A percentile compares a stretch with the other conserved stretches of the same genome.
Evolutionary conservation across 2,113 vertebrate species (phyloP).

Genomic region (Charadrius vociferus): DNA sequence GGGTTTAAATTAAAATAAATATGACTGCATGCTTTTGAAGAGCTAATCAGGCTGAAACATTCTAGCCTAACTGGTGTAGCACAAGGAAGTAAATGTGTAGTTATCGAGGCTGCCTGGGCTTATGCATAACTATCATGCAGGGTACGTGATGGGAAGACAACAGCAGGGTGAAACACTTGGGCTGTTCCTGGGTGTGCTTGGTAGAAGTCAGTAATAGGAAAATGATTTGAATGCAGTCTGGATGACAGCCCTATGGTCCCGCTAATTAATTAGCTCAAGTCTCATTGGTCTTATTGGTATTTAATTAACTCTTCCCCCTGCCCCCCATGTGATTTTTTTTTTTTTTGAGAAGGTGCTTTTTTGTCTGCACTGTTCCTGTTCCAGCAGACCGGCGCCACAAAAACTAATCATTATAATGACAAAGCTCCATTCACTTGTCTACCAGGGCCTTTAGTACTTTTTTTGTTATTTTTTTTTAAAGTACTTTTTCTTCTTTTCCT

Average conservation of each 20-base stretch:
- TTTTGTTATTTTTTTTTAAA: neutral
- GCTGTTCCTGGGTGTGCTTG: neutral
- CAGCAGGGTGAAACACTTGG: neutral
- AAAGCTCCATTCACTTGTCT: neutral
- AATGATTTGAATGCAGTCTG: neutral
- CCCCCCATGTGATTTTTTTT: neutral
- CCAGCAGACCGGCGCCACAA: neutral
- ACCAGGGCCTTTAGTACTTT: neutral
- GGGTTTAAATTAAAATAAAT: constrained; percentile 63
- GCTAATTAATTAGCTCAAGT: neutral
- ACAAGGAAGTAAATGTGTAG: constrained; percentile 5
- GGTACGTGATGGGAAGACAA: neutral
- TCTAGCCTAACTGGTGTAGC: neutral
- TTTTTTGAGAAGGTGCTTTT: neutral
- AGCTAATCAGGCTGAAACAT: constrained; percentile 26
- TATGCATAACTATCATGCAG: neutral
- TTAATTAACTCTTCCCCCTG: neutral
- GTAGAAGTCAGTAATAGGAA: neutral
- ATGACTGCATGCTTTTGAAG: constrained; percentile 12
- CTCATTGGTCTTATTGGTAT: neutral
- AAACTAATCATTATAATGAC: neutral
- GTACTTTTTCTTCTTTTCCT: neutral
- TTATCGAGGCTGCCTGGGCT: neutral
- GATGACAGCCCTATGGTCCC: neutral
- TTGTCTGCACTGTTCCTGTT: neutral